A percentile compares a stretch with the other conserved stretches of the same genome.
These are phyloP conservation scores for Akabosia matsudoensis DNA, from an alignment of 1,140 invertebrate genomes.

Conservation along the genomic window DNA sequence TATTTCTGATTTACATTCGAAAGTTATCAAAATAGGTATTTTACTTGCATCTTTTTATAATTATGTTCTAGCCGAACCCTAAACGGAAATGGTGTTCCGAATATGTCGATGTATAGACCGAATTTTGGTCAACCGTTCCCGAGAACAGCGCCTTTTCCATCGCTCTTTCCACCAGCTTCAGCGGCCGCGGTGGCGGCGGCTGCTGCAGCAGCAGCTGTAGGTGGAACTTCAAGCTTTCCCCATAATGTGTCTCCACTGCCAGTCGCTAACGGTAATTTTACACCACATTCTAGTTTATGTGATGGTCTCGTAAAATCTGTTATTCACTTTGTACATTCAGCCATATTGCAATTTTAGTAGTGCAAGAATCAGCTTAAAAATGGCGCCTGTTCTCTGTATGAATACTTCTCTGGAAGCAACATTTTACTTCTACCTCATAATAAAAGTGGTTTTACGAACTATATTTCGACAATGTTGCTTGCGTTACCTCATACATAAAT, in stretches of 20 bases:
- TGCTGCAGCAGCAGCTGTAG: constrained; percentile 20
- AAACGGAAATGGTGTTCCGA: constrained; percentile 42
- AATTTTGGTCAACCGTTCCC: constrained; percentile 46
- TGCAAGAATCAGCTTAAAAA: too few species aligned
- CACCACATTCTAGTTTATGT: constrained; percentile 40
- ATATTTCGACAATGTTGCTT: too few species aligned
- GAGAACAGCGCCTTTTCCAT: constrained; percentile 40
- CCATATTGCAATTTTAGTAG: too few species aligned
- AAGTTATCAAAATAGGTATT: neutral
- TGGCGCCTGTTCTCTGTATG: too few species aligned
- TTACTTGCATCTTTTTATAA: neutral
- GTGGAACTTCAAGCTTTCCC: constrained; percentile 33
- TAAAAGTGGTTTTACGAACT: too few species aligned
- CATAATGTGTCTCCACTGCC: constrained; percentile 42
- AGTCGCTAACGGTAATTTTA: constrained; percentile 42
- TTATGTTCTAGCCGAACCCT: constrained; percentile 38
- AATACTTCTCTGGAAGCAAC: too few species aligned
- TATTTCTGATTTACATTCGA: neutral
- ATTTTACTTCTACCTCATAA: too few species aligned
- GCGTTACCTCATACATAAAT: too few species aligned
- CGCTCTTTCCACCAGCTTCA: constrained; percentile 34
- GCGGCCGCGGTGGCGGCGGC: constrained; percentile 10
- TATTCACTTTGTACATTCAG: neutral
- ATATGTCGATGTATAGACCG: constrained; percentile 47
- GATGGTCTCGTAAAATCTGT: constrained; percentile 38